Percentiles rank a stretch among this genome's conserved stretches.
Evolutionary conservation across 2,888 invertebrate species (phyloP).

Genomic region (Tenthredo mesomela): DNA sequence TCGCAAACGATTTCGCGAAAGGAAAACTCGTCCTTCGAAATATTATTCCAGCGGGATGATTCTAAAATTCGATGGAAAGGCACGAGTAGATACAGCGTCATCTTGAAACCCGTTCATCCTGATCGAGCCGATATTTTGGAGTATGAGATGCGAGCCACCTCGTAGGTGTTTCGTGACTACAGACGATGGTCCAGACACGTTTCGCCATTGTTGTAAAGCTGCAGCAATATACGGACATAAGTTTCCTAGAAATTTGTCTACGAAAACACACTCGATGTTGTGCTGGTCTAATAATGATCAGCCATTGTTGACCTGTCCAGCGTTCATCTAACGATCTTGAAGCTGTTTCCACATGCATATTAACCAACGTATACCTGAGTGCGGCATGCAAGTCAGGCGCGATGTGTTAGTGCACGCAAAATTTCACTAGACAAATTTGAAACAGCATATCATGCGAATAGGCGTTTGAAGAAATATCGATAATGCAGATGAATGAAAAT

Average conservation of each 20-base stretch:
- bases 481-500: neutral
- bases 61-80: too few relatives aligned
- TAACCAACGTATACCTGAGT: neutral
- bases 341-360: neutral
- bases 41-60: too few relatives aligned
- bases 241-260: constrained; percentile 37
- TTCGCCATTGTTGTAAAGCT: constrained; percentile 7
- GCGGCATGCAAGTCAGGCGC: neutral
- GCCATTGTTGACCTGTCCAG: constrained; percentile 6
- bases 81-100: too few relatives aligned
- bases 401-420: neutral
- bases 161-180: neutral
- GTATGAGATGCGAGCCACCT: neutral
- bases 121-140: neutral
- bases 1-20: too few relatives aligned
- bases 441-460: too few relatives aligned
- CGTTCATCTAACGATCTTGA: neutral
- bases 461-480: too few relatives aligned
- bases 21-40: too few relatives aligned
- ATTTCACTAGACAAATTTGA: neutral
- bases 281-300: neutral
- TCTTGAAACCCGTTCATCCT: neutral
- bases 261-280: constrained; percentile 26
- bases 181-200: constrained; percentile 17
- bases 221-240: neutral